Base-by-base conservation (phyloP, 2,888 invertebrate genomes). In the Drosophila paranaensis region DNA sequence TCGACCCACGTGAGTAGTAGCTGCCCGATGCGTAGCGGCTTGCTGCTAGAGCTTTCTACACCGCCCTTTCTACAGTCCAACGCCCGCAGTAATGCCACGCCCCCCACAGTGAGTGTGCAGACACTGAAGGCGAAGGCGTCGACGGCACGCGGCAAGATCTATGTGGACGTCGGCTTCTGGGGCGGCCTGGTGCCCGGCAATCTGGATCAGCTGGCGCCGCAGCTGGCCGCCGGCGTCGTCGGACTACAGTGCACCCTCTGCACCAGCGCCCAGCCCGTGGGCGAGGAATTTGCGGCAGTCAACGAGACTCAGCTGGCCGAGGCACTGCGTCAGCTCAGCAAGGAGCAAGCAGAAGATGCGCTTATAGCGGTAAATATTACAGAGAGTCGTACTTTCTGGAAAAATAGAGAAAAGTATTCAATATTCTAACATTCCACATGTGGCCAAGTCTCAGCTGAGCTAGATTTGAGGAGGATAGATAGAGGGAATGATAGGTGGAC, bases 81-180 rank as follows among this genome's bases (percentile, higher is more conserved):
- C 42, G 64, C 63, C 46, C 45, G 40, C 54, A 96, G 96, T 69
- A 96, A 96, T 89, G 95, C 95, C 0, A 95, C 95, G 76, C 96
- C 96, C 45, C 94, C 96, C 3, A 96, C 96, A 0, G 95, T 95
- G 0, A 95, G 94, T 0, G 84, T 95, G 27, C 93, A 94, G 35
- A 95, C 95, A 82, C 93, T 96, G 9, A 93, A 94, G 84, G 93
- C 92, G 1, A 96, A 96, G 92, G 93, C 94, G 3, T 82, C 92
- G 13, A 93, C 94, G 3, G 95, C 96, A 0, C 91, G 93, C 43
- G 94, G 94, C 2, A 94, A 95, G 78, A 93, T 95, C 30, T 95
- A 93, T 77, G 95, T 96, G 0, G 96, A 96, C 89, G 95, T 96
- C 50, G 96, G 95, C 4, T 96, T 96, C 91, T 96, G 96, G 96